Conservation (phyloP, 23 tunicate genomes). For the Oikopleura dioica region DNA sequence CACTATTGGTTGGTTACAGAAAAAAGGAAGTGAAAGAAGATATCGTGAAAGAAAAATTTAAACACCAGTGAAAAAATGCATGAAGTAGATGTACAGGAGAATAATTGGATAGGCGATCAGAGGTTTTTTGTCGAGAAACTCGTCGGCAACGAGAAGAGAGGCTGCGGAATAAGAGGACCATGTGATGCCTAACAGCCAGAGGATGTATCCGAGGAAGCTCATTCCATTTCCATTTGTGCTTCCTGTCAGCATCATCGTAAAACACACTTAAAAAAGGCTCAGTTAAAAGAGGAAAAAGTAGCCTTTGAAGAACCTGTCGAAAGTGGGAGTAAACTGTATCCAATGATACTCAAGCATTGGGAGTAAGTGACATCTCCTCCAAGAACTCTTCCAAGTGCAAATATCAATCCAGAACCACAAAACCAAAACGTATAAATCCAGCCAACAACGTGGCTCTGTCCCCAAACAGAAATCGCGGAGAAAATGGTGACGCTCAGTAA, state of each 20-base stretch:
- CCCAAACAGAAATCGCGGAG: conserved; percentile 65
- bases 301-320: conserved; percentile 18
- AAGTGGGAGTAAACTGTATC: conserved; percentile 80
- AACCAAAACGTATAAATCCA: conserved; percentile 97
- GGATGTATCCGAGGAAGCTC: too few relatives aligned
- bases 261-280: too few relatives aligned
- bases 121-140: conserved; percentile 66
- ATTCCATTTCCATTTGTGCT: too few relatives aligned
- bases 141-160: conserved; percentile 53
- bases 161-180: conserved; percentile 98
- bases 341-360: conserved; percentile 77
- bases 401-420: conserved; percentile 61
- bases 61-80: conserved; percentile 71
- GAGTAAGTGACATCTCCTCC: conserved; percentile 94
- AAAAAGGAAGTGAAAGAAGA: neutral
- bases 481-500: conserved; percentile 55
- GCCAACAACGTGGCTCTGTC: conserved; percentile 69
- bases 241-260: too few relatives aligned
- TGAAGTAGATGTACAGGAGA: conserved; percentile 65
- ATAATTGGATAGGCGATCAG: conserved; percentile 78
- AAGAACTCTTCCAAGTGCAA: conserved; percentile 64
- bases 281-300: too few relatives aligned
- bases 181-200: conserved; percentile 49
- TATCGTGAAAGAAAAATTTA: conserved; percentile 9
- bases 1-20: neutral